Conservation (phyloP, 2,888 invertebrate genomes). For the Diaphora mendica region DNA sequence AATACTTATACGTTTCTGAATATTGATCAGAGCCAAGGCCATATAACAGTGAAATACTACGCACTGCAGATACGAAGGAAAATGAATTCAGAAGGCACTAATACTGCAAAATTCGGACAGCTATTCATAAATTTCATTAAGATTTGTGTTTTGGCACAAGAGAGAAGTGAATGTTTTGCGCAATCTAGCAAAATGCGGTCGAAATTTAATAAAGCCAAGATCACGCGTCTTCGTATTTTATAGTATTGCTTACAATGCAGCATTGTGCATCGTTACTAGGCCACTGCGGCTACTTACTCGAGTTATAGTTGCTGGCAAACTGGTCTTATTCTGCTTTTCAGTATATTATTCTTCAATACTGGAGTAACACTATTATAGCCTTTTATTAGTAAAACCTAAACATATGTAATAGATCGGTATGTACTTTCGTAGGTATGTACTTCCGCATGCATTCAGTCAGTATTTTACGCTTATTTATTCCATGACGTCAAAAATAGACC, state of each 20-base stretch:
- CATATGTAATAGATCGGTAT: not conserved
- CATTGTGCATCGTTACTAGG: conserved; percentile 25
- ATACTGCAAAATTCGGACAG: not conserved
- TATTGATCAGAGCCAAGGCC: not conserved
- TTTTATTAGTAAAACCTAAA: not conserved
- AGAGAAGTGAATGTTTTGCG: conserved; percentile 31
- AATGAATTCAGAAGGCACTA: not conserved
- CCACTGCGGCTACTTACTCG: conserved; percentile 20
- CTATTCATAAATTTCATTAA: conserved; percentile 7
- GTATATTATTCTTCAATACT: conserved; percentile 8
- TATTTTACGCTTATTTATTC: not conserved
- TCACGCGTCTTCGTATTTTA: conserved; percentile 34
- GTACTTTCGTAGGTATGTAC: not conserved
- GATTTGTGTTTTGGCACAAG: conserved; percentile 8
- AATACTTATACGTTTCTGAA: not conserved
- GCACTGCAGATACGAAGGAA: not conserved
- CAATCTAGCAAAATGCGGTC: conserved; percentile 35
- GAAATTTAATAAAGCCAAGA: conserved; percentile 47
- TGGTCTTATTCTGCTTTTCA: conserved; percentile 3
- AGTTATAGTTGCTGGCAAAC: conserved; percentile 17
- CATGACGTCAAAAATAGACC: not conserved
- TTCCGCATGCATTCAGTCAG: not conserved
- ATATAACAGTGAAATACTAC: not conserved
- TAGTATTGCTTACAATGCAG: conserved; percentile 27
- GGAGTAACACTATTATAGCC: conserved; percentile 4